These are phyloP conservation scores for Silvanus unidentatus DNA, from an alignment of 2,888 invertebrate genomes.

Conservation along the genomic window DNA sequence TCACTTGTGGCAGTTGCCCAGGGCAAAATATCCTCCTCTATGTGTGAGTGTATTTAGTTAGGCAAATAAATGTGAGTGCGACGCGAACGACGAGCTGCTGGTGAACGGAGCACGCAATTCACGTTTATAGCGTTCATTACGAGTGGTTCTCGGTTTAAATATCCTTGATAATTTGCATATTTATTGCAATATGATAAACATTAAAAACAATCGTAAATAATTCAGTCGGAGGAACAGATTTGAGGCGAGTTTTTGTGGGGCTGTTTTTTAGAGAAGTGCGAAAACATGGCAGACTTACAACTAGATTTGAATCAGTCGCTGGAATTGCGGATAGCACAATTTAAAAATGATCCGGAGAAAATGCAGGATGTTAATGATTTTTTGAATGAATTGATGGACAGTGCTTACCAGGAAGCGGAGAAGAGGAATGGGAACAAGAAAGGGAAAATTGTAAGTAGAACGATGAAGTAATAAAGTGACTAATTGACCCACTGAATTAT, in stretches of 20 bases:
- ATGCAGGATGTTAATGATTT: conserved; percentile 44
- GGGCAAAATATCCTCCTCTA: conserved; percentile 9
- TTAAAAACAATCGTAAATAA: too few relatives aligned
- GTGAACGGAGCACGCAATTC: not conserved
- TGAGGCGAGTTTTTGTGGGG: too few relatives aligned
- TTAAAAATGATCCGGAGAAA: conserved; percentile 43
- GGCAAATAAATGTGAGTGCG: conserved; percentile 7
- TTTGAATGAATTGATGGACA: conserved; percentile 41
- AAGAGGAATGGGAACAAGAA: conserved; percentile 31
- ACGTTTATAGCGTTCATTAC: not conserved
- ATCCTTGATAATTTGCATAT: not conserved
- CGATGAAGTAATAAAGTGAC: too few relatives aligned
- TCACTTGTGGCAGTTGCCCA: conserved; percentile 7
- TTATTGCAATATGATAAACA: too few relatives aligned
- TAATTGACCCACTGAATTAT: too few relatives aligned
- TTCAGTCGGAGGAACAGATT: too few relatives aligned
- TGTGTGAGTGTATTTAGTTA: conserved; percentile 5
- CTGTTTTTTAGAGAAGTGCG: not conserved
- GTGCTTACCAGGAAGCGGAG: conserved; percentile 41
- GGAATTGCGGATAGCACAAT: conserved; percentile 39
- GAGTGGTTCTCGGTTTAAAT: not conserved
- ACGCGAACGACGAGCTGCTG: too few relatives aligned
- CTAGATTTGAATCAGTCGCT: conserved; percentile 37
- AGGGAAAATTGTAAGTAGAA: conserved; percentile 38
- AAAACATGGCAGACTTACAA: conserved; percentile 34